These are phyloP conservation scores for Enteromius viviparus DNA, from an alignment of 2,797 vertebrate species.

Conservation along the genomic window DNA sequence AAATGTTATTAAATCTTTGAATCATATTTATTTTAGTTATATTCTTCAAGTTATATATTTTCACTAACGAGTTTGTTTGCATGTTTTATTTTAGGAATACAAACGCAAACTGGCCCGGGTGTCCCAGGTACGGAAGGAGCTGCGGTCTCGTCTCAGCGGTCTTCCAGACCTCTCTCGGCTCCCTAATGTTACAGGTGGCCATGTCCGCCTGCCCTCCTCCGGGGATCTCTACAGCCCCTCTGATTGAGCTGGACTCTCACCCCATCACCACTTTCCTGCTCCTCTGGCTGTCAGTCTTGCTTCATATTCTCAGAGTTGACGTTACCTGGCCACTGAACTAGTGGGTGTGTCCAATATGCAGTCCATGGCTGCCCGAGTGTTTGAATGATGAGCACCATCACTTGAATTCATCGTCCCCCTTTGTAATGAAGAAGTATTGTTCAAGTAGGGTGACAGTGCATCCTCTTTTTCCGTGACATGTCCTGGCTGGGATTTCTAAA, in stretches of 20 bases:
- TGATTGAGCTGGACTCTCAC: slow-evolving; percentile 75
- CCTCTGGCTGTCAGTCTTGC: slow-evolving; percentile 11
- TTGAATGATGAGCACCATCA: not conserved
- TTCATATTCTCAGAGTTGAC: not conserved
- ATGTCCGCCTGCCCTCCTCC: slow-evolving; percentile 84
- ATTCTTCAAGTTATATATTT: not conserved
- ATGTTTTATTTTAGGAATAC: slow-evolving; percentile 88
- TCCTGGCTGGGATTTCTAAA: not conserved
- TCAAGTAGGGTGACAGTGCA: not conserved
- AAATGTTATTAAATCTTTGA: not conserved
- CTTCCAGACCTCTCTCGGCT: slow-evolving; percentile 89
- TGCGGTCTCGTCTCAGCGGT: slow-evolving; percentile 90
- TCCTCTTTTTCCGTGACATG: not conserved
- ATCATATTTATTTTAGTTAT: not conserved
- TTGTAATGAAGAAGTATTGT: not conserved
- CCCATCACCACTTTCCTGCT: slow-evolving; percentile 54
- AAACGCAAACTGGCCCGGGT: slow-evolving; percentile 94
- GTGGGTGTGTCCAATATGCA: not conserved
- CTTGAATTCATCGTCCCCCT: not conserved
- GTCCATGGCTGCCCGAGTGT: slow-evolving; percentile 9
- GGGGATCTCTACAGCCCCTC: slow-evolving; percentile 86
- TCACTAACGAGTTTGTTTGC: slow-evolving; percentile 40
- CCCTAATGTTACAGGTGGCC: slow-evolving; percentile 85
- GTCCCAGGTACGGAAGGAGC: slow-evolving; percentile 95
- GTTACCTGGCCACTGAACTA: not conserved